A percentile compares a stretch with the other conserved stretches of the same genome.
Evolutionary conservation across 2,113 vertebrate species (phyloP).

Genomic region (Lepidothrix coronata): DNA sequence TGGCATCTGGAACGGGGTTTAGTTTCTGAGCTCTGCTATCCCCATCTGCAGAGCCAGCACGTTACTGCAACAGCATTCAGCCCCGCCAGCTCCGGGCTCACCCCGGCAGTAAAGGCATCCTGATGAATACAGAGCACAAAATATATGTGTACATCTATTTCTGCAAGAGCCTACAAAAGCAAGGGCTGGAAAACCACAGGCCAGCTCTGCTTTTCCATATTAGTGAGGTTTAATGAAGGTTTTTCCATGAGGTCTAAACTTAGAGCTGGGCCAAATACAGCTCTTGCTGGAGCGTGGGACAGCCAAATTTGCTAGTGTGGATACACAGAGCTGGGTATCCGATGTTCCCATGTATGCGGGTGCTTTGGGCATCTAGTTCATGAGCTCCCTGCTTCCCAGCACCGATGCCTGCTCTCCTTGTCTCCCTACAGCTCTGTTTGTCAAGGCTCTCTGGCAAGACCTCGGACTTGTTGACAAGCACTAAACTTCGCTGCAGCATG

Average conservation of each 20-base stretch:
- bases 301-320: background rate
- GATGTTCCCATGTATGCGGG: fast-evolving
- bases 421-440: constrained; percentile 55
- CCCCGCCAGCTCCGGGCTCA: fast-evolving
- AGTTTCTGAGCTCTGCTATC: constrained; percentile 57
- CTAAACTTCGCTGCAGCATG: constrained; percentile 61
- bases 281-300: background rate
- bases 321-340: fast-evolving
- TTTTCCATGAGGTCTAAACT: background rate
- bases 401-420: background rate
- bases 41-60: constrained; percentile 51
- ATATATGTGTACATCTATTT: background rate
- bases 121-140: background rate
- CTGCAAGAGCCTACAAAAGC: background rate
- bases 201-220: background rate
- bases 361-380: background rate
- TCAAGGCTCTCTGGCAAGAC: constrained; percentile 56
- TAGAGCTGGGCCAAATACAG: background rate
- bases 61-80: constrained; percentile 43
- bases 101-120: background rate
- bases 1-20: background rate
- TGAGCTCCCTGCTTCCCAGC: background rate
- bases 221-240: background rate
- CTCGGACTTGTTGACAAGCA: constrained; percentile 67
- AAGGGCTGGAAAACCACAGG: background rate